Evolutionary conservation across 2,797 vertebrate genomes (phyloP).

Genomic region (Danio aesculapii): DNA sequence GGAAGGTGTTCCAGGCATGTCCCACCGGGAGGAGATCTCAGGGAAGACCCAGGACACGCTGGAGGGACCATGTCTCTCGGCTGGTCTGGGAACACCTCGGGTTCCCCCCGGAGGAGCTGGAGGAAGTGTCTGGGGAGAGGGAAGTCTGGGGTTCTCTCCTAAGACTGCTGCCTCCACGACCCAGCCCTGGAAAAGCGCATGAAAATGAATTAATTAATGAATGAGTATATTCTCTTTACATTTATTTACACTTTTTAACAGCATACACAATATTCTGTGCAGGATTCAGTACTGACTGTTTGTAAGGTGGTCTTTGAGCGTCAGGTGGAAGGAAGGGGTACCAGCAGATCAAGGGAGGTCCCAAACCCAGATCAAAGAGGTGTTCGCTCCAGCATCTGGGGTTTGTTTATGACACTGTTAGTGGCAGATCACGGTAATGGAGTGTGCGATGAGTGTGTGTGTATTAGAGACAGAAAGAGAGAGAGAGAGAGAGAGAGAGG

Average conservation of each 20-base stretch:
- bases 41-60: too few relatives aligned
- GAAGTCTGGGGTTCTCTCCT: too few relatives aligned
- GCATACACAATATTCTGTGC: background rate
- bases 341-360: conserved; percentile 51
- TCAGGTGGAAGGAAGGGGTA: conserved; percentile 35
- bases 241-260: background rate
- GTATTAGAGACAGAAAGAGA: background rate
- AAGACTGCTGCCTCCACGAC: too few relatives aligned
- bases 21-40: too few relatives aligned
- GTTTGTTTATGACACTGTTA: conserved; percentile 82
- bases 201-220: too few relatives aligned
- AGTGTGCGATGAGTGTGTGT: conserved; percentile 5
- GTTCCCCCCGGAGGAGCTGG: too few relatives aligned
- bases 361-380: conserved; percentile 60
- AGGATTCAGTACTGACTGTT: background rate
- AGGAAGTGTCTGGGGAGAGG: too few relatives aligned
- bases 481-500: conserved; percentile 36
- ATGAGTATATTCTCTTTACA: too few relatives aligned
- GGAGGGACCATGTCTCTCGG: too few relatives aligned
- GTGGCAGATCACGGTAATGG: conserved; percentile 84
- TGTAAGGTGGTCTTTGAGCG: conserved; percentile 14
- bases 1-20: too few relatives aligned
- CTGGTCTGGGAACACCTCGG: too few relatives aligned
- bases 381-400: conserved; percentile 78
- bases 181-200: too few relatives aligned